phyloP scores from a whole-genome alignment of 2,113 vertebrate species.

The Lipotes vexillifer region DNA sequence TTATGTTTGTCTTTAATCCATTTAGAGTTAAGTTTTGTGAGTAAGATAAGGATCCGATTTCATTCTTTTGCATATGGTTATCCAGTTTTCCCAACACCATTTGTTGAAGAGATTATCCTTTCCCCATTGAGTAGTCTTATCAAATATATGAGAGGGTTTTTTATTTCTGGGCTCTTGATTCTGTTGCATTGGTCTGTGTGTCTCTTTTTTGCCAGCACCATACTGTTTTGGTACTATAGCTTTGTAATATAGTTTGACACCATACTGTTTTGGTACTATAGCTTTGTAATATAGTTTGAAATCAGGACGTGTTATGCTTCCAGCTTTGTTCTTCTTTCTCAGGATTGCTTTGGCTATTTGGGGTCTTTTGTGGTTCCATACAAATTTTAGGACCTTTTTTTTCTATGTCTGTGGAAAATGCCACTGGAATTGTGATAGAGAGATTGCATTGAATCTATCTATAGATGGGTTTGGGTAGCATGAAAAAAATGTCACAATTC shows the following conservation, averaged over 20 bases:
- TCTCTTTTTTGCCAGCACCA: background rate
- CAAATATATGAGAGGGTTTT: background rate
- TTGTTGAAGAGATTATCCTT: background rate
- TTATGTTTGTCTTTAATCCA: background rate
- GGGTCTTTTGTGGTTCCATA: background rate
- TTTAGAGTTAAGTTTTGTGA: background rate
- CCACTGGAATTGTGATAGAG: background rate
- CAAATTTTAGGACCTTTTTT: background rate
- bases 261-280: background rate
- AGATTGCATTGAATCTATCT: background rate
- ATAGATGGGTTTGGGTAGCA: background rate
- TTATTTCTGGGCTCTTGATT: background rate
- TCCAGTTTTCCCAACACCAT: background rate
- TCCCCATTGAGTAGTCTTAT: background rate
- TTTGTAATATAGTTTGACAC: background rate
- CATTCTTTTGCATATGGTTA: background rate
- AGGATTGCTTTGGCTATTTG: background rate
- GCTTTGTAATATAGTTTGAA: background rate
- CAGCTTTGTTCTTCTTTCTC: background rate
- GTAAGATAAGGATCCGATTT: background rate
- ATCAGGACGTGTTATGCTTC: background rate
- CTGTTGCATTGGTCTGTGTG: background rate
- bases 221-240: background rate
- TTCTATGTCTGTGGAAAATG: background rate
- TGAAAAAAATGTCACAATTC: background rate